Percentiles rank a stretch among this genome's conserved stretches.
These are phyloP conservation scores for Caerostris darwini DNA, from an alignment of 1,140 invertebrate genomes.

Conservation along the genomic window DNA sequence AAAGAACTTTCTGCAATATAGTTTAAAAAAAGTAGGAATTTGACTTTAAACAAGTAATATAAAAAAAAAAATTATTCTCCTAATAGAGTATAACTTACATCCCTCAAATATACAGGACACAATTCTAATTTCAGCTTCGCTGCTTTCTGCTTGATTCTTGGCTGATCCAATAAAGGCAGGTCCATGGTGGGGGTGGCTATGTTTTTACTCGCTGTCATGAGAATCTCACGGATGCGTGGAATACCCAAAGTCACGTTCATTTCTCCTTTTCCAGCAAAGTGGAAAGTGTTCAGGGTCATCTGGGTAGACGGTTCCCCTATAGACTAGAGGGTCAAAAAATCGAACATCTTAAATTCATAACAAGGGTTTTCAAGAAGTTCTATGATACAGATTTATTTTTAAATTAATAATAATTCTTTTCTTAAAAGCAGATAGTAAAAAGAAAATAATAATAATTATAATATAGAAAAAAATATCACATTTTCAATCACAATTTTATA, in stretches of 20 bases:
- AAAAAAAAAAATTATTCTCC: too few relatives aligned
- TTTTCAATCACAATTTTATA: too few relatives aligned
- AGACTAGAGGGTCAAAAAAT: conserved; percentile 84
- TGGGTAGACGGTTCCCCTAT: conserved; percentile 99
- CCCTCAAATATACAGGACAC: conserved; percentile 88
- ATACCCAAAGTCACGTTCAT: conserved; percentile 99
- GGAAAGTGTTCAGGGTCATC: conserved; percentile 99
- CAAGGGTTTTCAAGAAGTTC: too few relatives aligned
- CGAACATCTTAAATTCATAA: too few relatives aligned
- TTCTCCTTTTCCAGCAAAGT: conserved; percentile 99
- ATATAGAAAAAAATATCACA: too few relatives aligned
- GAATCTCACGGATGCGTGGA: conserved; percentile 96
- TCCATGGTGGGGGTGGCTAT: conserved; percentile 98
- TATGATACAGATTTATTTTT: too few relatives aligned
- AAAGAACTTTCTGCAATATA: too few relatives aligned
- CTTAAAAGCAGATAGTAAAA: too few relatives aligned
- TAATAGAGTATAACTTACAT: conserved; percentile 84
- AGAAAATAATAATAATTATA: too few relatives aligned
- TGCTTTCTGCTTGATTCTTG: conserved; percentile 83
- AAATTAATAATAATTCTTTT: too few relatives aligned
- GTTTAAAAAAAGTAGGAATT: too few relatives aligned
- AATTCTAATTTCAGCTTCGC: conserved; percentile 88
- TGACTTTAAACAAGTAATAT: too few relatives aligned
- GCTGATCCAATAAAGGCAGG: conserved; percentile 87
- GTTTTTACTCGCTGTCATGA: conserved; percentile 95